Evolutionary conservation across 2,888 invertebrate species (phyloP).

Genomic region (Rotaria macrura): DNA sequence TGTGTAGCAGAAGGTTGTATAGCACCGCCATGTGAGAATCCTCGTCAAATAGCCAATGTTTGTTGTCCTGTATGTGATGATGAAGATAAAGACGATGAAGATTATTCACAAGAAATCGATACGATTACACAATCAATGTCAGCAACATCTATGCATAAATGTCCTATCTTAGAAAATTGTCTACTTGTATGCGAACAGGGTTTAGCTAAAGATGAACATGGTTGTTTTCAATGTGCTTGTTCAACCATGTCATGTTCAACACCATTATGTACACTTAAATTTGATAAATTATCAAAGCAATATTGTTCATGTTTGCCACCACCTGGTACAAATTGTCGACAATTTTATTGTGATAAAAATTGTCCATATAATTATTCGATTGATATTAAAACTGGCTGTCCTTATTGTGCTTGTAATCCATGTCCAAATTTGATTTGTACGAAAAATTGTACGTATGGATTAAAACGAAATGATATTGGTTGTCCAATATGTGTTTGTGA

Average conservation of each 20-base stretch:
- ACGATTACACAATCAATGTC: not conserved
- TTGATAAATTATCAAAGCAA: not conserved
- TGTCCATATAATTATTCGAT: not conserved
- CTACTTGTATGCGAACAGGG: not conserved
- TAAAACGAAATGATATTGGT: not conserved
- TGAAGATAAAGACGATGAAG: not conserved
- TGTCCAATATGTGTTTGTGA: not conserved
- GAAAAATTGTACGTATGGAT: slow-evolving; percentile 17
- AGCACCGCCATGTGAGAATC: slow-evolving; percentile 15
- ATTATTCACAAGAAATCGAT: not conserved
- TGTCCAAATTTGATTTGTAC: not conserved
- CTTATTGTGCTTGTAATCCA: slow-evolving; percentile 11
- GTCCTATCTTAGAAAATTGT: not conserved
- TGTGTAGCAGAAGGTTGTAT: slow-evolving; percentile 11
- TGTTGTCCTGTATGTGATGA: not conserved
- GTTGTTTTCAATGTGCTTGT: slow-evolving; percentile 1
- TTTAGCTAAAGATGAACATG: slow-evolving; percentile 10
- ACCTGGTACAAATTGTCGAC: not conserved
- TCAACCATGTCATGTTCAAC: not conserved
- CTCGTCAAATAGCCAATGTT: slow-evolving; percentile 12
- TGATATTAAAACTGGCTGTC: not conserved
- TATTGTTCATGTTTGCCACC: slow-evolving; percentile 19
- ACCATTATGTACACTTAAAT: slow-evolving; percentile 1
- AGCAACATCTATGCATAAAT: not conserved
- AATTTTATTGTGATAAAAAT: slow-evolving; percentile 17